A percentile compares a stretch with the other conserved stretches of the same genome.
Evolutionary conservation across 2,113 vertebrate species (phyloP).

Genomic region (Amphilophus citrinellus): DNA sequence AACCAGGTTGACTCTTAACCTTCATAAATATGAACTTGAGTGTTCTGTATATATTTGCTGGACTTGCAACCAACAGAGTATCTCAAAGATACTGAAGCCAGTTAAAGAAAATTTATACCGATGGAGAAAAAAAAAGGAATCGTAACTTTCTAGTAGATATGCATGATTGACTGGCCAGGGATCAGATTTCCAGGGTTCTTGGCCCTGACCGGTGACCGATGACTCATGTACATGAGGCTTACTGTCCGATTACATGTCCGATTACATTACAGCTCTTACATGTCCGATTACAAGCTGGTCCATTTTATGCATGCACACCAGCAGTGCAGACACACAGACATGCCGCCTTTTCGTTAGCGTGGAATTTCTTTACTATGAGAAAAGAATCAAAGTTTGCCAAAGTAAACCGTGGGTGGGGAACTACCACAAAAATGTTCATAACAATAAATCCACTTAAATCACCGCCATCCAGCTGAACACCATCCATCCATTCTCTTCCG

Average conservation of each 20-base stretch:
- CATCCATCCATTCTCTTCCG: too few relatives aligned
- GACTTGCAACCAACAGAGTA: not conserved
- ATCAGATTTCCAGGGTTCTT: not conserved
- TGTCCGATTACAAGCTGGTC: not conserved
- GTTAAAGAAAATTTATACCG: not conserved
- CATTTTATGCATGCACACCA: not conserved
- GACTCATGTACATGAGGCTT: not conserved
- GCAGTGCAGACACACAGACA: not conserved
- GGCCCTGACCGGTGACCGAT: not conserved
- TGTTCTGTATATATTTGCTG: constrained; percentile 35
- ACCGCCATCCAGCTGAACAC: not conserved
- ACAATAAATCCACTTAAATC: not conserved
- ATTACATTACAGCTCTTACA: not conserved
- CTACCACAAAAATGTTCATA: not conserved
- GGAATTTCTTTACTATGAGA: not conserved
- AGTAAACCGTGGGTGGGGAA: not conserved
- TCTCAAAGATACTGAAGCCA: not conserved
- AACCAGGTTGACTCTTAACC: constrained; percentile 10
- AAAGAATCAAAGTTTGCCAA: not conserved
- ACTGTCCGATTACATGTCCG: not conserved
- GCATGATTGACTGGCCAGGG: not conserved
- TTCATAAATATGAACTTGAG: constrained; percentile 34
- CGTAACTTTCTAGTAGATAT: not conserved
- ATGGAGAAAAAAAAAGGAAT: not conserved
- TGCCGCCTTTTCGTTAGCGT: not conserved